These are phyloP conservation scores for Nineta flava DNA, from an alignment of 2,888 invertebrate genomes.

Conservation along the genomic window DNA sequence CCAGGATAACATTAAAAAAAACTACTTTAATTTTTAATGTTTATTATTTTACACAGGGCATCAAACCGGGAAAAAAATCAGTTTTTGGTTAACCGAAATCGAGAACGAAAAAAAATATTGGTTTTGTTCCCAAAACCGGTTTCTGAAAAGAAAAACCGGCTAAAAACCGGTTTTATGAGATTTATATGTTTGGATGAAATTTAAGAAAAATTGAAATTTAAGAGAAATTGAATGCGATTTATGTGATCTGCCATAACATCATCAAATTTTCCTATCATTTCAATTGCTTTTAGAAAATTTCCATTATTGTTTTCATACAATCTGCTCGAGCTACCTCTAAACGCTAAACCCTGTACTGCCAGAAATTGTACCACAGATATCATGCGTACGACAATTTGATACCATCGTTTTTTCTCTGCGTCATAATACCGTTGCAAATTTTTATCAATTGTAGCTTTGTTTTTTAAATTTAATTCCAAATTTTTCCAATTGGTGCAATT, in stretches of 20 bases:
- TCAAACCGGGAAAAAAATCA: no score
- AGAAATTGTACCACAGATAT: slow-evolving; percentile 12
- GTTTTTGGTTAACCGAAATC: no score
- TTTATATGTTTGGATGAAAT: no score
- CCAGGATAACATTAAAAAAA: no score
- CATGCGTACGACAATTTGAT: slow-evolving; percentile 11
- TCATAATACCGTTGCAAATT: slow-evolving; percentile 10
- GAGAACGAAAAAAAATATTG: no score
- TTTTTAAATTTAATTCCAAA: slow-evolving; percentile 11
- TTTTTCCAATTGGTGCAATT: no score
- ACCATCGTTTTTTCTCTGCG: slow-evolving; percentile 11
- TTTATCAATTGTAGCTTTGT: slow-evolving; percentile 10
- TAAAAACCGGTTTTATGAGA: no score
- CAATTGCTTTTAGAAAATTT: slow-evolving; percentile 12
- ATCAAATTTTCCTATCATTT: slow-evolving; percentile 14
- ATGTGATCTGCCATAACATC: slow-evolving; percentile 12
- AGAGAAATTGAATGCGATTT: not conserved
- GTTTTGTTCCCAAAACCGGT: no score
- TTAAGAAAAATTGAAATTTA: no score
- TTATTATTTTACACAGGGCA: no score
- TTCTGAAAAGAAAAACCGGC: no score
- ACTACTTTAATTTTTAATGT: no score
- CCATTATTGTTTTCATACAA: slow-evolving; percentile 10
- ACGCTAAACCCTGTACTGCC: slow-evolving; percentile 10
- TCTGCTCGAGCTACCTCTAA: slow-evolving; percentile 9